Percentiles rank a stretch among this genome's conserved stretches.
Evolutionary conservation across 2,113 vertebrate genomes (phyloP).

Genomic region (Noctilio leporinus): DNA sequence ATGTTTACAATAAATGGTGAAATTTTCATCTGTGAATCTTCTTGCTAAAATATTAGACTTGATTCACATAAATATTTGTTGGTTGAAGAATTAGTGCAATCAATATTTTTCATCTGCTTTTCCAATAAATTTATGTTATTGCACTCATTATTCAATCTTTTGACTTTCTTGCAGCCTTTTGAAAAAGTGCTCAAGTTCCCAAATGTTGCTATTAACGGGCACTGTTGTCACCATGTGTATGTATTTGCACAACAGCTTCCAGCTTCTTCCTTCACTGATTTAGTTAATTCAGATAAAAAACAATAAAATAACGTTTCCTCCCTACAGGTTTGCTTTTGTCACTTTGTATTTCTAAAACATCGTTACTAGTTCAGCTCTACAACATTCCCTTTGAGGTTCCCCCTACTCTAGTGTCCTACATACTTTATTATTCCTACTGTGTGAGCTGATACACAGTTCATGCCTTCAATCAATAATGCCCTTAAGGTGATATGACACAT

Average conservation of each 20-base stretch:
- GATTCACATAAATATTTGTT: background rate
- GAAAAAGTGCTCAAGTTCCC: background rate
- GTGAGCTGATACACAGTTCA: background rate
- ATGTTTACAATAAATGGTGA: background rate
- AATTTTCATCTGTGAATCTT: background rate
- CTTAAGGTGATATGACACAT: background rate
- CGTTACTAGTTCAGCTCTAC: background rate
- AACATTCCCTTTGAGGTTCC: background rate
- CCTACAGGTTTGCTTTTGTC: background rate
- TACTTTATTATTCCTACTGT: background rate
- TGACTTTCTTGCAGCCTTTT: background rate
- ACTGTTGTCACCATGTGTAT: background rate
- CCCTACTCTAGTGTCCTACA: background rate
- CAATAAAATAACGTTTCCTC: background rate
- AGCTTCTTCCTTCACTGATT: background rate
- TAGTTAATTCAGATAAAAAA: background rate
- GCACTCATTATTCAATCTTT: background rate
- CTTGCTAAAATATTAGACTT: background rate
- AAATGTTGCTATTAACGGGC: background rate
- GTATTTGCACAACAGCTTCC: background rate
- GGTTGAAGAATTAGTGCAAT: background rate
- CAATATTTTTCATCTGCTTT: background rate
- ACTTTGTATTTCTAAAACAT: background rate
- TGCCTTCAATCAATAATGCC: background rate
- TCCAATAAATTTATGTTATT: background rate